phyloP scores from a whole-genome alignment of 1,140 invertebrate species.

The Battus philenor region DNA sequence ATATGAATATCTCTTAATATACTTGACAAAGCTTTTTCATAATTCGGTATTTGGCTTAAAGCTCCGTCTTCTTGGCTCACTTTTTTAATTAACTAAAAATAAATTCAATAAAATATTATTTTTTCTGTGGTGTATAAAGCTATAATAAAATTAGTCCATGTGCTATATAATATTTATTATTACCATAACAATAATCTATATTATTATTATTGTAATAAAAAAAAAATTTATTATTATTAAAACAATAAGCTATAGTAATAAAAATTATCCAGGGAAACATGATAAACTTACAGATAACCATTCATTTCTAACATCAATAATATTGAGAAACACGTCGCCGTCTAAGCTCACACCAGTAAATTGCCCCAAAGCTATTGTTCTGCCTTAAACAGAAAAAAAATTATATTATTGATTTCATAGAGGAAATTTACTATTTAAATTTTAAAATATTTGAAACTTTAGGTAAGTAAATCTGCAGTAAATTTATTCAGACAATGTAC shows the following conservation, averaged over 20 bases:
- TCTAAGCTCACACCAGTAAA: constrained; percentile 92
- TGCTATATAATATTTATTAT: no score
- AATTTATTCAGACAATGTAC: no score
- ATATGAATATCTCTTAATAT: constrained; percentile 89
- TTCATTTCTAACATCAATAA: constrained; percentile 92
- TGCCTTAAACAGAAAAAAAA: constrained; percentile 64
- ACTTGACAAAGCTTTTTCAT: constrained; percentile 89
- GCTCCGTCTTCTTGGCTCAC: constrained; percentile 85
- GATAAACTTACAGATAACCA: constrained; percentile 87
- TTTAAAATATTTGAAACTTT: no score
- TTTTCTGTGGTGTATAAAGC: not conserved
- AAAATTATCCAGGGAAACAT: no score
- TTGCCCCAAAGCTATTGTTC: constrained; percentile 88
- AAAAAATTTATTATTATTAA: not conserved
- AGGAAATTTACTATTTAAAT: no score
- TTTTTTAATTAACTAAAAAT: constrained; percentile 87
- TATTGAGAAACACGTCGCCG: constrained; percentile 91
- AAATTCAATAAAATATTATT: constrained; percentile 14
- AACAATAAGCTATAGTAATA: constrained; percentile 1
- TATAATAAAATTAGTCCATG: not conserved
- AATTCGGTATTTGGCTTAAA: constrained; percentile 84
- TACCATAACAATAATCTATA: no score
- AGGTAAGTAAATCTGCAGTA: no score
- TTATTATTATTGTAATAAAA: not conserved
- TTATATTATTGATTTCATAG: no score